Base-by-base conservation (phyloP, 2,888 invertebrate genomes). In the Aporophyla lueneburgensis region DNA sequence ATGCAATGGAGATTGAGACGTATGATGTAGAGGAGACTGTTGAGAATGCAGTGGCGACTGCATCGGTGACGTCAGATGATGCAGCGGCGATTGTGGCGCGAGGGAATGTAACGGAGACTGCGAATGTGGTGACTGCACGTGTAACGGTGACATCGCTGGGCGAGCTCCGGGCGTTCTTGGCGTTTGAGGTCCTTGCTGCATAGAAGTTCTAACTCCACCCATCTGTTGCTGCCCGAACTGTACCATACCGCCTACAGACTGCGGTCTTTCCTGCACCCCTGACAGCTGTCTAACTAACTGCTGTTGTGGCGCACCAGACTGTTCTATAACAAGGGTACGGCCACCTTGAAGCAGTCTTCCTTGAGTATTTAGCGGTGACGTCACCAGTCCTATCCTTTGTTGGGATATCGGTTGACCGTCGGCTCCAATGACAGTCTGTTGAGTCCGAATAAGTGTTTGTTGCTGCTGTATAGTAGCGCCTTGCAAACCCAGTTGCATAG, bases 261-360 rank as follows among this genome's bases (percentile, higher is more conserved):
- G 94, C 9, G 92, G 90, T 58, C 95, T 88, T 76, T 94, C 95
- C 78, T 93, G 94, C 3, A 85, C 88, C 7, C 93, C 93, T 0
- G 95, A 93, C 51, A 95, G 84, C 79, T 95, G 95, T 61, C 95
- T 88, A 49, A 95, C 95, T 33, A 96, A 87, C 76, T 96, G 95
- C 78, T 93, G 95, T 62, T 93, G 95, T 1, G 92, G 93, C 14
- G 92, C 91, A 2, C 95, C 95, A 3, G 94, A 85, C 81, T 96
- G 96, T 79, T 96, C 96, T 71, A 96, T 96, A 6, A 96, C 96
- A 2, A 96, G 90, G 19, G 96, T 96, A 33, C 96, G 94, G 4
- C 93, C 94, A 5, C 95, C 93, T 84, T 93, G 96, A 12, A 95
- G 88, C 27, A 95, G 89, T 54, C 96, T 87, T 2, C 95, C 93